Percentiles rank a stretch among this genome's conserved stretches.
Evolutionary conservation across 1,140 invertebrate species (phyloP).

Genomic region (Sinonovacula constricta): DNA sequence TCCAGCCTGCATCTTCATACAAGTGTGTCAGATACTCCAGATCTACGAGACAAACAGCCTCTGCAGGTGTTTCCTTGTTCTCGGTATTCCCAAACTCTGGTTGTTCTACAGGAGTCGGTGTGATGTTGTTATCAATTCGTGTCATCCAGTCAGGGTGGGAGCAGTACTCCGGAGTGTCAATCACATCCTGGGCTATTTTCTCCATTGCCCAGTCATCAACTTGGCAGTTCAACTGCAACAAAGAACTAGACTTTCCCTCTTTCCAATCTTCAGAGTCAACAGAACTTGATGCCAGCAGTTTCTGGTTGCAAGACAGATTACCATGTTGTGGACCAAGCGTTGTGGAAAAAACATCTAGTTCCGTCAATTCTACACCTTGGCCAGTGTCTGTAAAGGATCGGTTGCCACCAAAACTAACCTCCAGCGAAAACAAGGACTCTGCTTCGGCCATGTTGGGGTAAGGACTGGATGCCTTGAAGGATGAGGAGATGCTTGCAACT

Average conservation of each 20-base stretch:
- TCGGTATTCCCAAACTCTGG: neutral
- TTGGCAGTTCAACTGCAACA: too few relatives aligned
- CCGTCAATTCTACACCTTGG: too few relatives aligned
- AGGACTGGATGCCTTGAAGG: conserved; percentile 43
- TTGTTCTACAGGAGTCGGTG: conserved; percentile 44
- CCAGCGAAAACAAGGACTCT: neutral
- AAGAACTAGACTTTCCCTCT: too few relatives aligned
- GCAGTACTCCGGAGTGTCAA: neutral
- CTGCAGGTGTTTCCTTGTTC: neutral
- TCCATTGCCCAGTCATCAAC: neutral
- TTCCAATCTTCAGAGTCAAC: too few relatives aligned
- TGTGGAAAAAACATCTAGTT: too few relatives aligned
- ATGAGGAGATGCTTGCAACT: neutral
- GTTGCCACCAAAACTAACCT: neutral
- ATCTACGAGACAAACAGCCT: conserved; percentile 37
- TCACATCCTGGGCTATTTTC: neutral
- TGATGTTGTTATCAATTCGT: conserved; percentile 16
- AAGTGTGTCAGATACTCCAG: conserved; percentile 42
- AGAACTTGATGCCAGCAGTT: too few relatives aligned
- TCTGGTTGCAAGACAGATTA: too few relatives aligned
- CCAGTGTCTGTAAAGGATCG: neutral
- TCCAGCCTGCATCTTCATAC: conserved; percentile 18
- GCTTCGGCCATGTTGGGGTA: conserved; percentile 2
- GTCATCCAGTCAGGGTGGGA: neutral
- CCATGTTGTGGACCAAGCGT: too few relatives aligned